Conservation (phyloP, 2,888 invertebrate species). For the Xestia rhomboidea region DNA sequence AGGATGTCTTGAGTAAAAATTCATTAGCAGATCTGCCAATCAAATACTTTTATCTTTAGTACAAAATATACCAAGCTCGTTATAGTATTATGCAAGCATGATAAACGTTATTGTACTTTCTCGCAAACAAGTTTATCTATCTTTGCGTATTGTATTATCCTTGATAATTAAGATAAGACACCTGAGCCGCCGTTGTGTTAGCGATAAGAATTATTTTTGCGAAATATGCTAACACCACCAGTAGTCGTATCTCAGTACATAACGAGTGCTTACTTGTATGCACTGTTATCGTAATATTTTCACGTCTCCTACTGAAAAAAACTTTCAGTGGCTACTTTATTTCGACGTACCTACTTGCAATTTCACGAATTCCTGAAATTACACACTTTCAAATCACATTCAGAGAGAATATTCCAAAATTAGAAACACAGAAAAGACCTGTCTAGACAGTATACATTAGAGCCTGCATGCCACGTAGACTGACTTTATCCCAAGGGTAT, state of each 20-base stretch:
- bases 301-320: neutral
- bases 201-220: constrained; percentile 59
- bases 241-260: constrained; percentile 7
- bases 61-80: neutral
- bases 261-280: neutral
- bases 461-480: constrained; percentile 1
- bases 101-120: constrained; percentile 51
- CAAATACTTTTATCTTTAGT: neutral
- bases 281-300: constrained; percentile 2
- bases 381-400: constrained; percentile 11
- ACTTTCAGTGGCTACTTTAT: neutral
- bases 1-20: neutral
- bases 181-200: constrained; percentile 58
- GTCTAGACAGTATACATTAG: constrained; percentile 53
- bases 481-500: constrained; percentile 5
- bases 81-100: constrained; percentile 37
- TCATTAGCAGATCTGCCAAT: constrained; percentile 13
- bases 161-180: constrained; percentile 67
- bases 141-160: constrained; percentile 61
- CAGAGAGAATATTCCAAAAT: constrained; percentile 3
- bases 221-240: constrained; percentile 25
- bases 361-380: constrained; percentile 15
- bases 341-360: neutral
- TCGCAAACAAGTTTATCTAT: constrained; percentile 65
- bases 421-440: constrained; percentile 25